Base-by-base conservation (phyloP, 2,888 invertebrate species). In the Caenorhabditis becei region DNA sequence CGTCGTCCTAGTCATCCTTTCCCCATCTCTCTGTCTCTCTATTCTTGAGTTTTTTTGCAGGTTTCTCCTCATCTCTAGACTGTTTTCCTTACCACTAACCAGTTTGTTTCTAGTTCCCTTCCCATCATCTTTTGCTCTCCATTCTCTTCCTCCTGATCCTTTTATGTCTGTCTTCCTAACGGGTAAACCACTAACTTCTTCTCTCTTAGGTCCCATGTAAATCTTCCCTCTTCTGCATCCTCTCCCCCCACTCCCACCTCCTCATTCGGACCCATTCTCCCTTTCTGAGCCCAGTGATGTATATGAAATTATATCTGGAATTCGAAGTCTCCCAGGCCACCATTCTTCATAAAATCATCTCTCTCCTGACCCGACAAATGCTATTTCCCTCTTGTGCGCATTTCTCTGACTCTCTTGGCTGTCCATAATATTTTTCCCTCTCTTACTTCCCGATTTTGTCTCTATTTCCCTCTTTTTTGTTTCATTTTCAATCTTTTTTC, bases 231-330 rank as follows among this genome's bases (percentile, higher is more conserved):
- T n/a, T 32, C 23, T 51, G 49, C 23, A 24, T 47, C 28, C 23
- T 41, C 23, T 61, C 51, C 44, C 41, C 32, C 53, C 28, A 35
- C 26, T 28, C 35, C 28, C 47, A 49, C 49, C 37, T 37, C 35
- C 47, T 26, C 24, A 20, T 49, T 56, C 56, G 72, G 65, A 63
- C 72, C 72, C 72, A 72, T 72, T 65, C 28, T 65, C 26, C 66
- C 74, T 74, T 74, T 74, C 74, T 74, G 61, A 70, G 70, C 70
- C 70, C 70, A 74, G 74, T 74, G 74, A 74, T 74, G 63, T 59
- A 65, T 72, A 58, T 72, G 63, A 65, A 63, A 49, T 56, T 74
- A 63, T 74, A 74, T 74, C 71, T 71, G 65, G 54, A 59, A 74
- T 66, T 51, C 18, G 16, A 54, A 28, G 41, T 35, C 35, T 16